Conservation (phyloP, 2,113 vertebrate species). For the Trichomycterus rosablanca region DNA sequence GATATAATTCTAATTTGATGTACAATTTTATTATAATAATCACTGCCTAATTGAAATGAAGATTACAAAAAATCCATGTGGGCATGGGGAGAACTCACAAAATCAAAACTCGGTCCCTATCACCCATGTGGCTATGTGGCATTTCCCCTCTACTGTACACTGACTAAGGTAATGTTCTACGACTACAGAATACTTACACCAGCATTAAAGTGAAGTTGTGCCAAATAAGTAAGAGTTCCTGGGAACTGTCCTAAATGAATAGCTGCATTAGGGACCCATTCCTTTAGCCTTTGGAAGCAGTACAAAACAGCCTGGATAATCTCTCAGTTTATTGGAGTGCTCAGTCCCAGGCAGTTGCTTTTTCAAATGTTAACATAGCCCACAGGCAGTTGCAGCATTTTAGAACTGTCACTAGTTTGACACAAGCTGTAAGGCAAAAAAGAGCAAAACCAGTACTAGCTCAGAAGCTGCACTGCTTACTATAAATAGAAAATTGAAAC, state of each 20-base stretch:
- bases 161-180: no score
- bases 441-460: background rate
- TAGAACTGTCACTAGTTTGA: background rate
- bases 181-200: no score
- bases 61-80: no score
- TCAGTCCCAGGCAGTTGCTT: constrained; percentile 3
- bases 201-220: constrained; percentile 6
- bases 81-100: no score
- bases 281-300: constrained; percentile 23
- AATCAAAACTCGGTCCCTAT: no score
- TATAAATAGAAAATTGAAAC: no score
- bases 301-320: constrained; percentile 5
- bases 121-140: no score
- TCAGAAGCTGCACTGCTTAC: background rate
- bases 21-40: no score
- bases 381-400: constrained; percentile 4
- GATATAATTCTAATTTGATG: no score
- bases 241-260: constrained; percentile 12
- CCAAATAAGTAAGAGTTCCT: constrained; percentile 10
- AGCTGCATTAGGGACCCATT: constrained; percentile 6
- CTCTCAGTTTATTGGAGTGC: constrained; percentile 28
- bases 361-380: constrained; percentile 34
- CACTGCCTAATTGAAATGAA: no score
- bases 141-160: no score
- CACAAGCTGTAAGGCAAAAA: background rate